Base-by-base conservation (phyloP, 1,140 invertebrate genomes). In the Sesamia nonagrioides region DNA sequence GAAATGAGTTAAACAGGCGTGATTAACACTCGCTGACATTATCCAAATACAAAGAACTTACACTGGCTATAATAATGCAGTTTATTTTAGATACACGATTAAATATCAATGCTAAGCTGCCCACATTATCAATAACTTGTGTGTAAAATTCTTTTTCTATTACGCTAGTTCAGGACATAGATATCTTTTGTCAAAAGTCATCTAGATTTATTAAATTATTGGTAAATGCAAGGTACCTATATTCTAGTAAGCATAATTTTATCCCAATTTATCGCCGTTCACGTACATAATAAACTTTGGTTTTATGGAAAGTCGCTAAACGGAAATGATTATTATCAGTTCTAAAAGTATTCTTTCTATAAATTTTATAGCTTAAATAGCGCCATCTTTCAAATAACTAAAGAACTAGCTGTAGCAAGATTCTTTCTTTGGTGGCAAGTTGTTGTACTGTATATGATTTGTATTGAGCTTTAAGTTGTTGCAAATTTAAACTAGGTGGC, bases 1-100 rank as follows among this genome's bases (percentile, higher is more conserved):
- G 63, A 35, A 48, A 68, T 69, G 21, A 18, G 18, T 68, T 48
- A 18, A 27, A 42, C 18, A 27, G 6, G 42, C n/a, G 21, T 69
- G 18, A 33, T 27, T 69, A 50, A 21, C 17, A 42, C 61, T 8
- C 42, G 37, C 37, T 66, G 61, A 21, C 61, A 66, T 66, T 66
- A 18, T 42, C 37, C 17, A 9, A 21, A 1, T 37, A 66, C 61
- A 66, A 66, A 66, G 37, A 66, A 63, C 35, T 42, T 7, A 42
- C 37, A 63, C 9, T 4, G 8, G 9, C 17, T 63, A 17, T 18
- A 63, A 13, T 58, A 21, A 33, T 58, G 9, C 21, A 58, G 21
- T 27, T 58, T 27, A 9, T 13, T 33, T 27, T 5, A 27, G 27
- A 3, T 27, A 27, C 27, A 27, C 3, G 27, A 27, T 27, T 27